phyloP scores from a whole-genome alignment of 2,888 invertebrate genomes.

The Slavum lentiscoides region DNA sequence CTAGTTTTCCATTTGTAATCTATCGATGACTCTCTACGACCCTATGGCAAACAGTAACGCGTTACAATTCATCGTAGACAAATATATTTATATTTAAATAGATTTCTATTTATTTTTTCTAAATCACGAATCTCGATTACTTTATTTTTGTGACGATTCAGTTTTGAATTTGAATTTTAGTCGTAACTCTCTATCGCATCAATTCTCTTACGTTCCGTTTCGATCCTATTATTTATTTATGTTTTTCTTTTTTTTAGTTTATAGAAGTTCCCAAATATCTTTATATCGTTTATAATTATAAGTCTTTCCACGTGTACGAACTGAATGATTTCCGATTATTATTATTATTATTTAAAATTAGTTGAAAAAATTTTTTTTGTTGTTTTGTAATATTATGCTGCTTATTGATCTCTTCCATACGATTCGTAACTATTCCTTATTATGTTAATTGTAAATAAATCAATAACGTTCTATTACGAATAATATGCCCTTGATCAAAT shows the following conservation, averaged over 20 bases:
- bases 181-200: background rate
- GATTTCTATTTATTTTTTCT: too few relatives aligned
- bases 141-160: background rate
- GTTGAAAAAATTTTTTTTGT: constrained; percentile 9
- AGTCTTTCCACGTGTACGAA: constrained; percentile 23
- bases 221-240: constrained; percentile 19
- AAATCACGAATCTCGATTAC: background rate
- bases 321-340: constrained; percentile 20
- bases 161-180: too few relatives aligned
- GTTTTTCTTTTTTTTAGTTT: constrained; percentile 6
- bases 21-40: too few relatives aligned
- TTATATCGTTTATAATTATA: background rate
- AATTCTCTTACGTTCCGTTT: background rate
- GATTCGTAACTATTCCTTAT: background rate
- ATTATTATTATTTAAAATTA: background rate
- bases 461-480: background rate
- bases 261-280: too few relatives aligned
- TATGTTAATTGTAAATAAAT: constrained; percentile 25
- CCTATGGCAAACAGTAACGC: too few relatives aligned
- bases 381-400: background rate
- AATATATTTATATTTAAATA: too few relatives aligned
- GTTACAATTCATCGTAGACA: too few relatives aligned
- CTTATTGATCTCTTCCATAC: constrained; percentile 37
- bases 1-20: too few relatives aligned
- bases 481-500: background rate